Evolutionary conservation across 2,888 invertebrate species (phyloP).

Genomic region (Epinotia bilunana): DNA sequence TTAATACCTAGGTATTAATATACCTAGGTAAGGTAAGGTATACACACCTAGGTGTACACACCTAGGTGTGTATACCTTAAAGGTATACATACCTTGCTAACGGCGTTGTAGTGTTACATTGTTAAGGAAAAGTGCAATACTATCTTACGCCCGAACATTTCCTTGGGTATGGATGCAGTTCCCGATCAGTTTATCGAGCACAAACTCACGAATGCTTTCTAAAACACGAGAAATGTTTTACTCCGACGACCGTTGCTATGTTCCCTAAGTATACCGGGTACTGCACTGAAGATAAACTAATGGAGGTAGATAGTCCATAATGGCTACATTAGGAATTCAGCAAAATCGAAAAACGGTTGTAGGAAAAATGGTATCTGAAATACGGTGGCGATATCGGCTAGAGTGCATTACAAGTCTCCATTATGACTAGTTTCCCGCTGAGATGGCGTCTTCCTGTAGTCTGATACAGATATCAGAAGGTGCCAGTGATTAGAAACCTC

Average conservation of each 20-base stretch:
- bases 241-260: constrained; percentile 69
- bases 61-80: background rate
- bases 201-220: constrained; percentile 71
- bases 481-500: background rate
- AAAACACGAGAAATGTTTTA: constrained; percentile 81
- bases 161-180: constrained; percentile 48
- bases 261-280: constrained; percentile 56
- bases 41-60: no score
- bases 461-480: background rate
- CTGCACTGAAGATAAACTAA: constrained; percentile 53
- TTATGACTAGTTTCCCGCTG: constrained; percentile 19
- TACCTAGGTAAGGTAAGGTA: no score
- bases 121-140: constrained; percentile 38
- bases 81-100: no score
- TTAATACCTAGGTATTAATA: no score
- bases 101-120: constrained; percentile 10
- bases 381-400: constrained; percentile 35
- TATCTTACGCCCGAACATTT: constrained; percentile 47
- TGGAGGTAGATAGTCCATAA: constrained; percentile 46
- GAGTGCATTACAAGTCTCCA: constrained; percentile 32
- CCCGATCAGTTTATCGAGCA: constrained; percentile 59
- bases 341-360: constrained; percentile 40
- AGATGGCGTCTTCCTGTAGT: background rate
- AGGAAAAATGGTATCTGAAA: constrained; percentile 42
- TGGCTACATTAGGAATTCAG: constrained; percentile 44